Percentiles rank a stretch among this genome's conserved stretches.
Conservation (phyloP, 2,888 invertebrate genomes). For the Microctonus aethiopoides region DNA sequence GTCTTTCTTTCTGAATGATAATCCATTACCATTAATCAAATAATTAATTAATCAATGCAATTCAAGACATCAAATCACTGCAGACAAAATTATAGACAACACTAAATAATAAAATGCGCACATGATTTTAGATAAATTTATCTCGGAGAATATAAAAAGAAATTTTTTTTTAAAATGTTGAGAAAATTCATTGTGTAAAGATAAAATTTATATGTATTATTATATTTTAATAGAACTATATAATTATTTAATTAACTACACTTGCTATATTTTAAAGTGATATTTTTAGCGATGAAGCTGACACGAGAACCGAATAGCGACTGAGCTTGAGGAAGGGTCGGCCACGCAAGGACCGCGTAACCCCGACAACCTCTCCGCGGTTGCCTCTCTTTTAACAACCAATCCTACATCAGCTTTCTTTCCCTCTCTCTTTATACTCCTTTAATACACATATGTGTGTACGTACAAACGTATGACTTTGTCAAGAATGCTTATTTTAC, state of each 20-base stretch:
- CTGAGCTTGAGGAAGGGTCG: slow-evolving; percentile 39
- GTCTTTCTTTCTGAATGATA: not conserved
- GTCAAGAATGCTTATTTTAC: slow-evolving; percentile 11
- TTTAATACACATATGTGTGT: not conserved
- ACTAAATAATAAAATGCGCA: not conserved
- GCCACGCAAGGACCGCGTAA: slow-evolving; percentile 37
- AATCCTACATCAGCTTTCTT: slow-evolving; percentile 31
- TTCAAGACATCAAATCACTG: not conserved
- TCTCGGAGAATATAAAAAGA: not conserved
- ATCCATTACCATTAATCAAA: no score
- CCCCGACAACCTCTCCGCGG: slow-evolving; percentile 38
- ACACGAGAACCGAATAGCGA: slow-evolving; percentile 39
- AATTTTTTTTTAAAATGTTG: not conserved
- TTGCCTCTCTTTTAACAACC: slow-evolving; percentile 22
- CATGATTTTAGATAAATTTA: not conserved
- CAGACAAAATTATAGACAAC: not conserved
- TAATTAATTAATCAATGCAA: no score
- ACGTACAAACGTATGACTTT: no score
- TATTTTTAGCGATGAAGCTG: not conserved
- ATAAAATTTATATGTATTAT: not conserved
- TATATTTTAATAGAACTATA: no score
- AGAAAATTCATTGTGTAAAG: not conserved
- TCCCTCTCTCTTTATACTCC: not conserved
- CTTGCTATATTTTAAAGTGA: not conserved
- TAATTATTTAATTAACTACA: not conserved